A percentile compares a stretch with the other conserved stretches of the same genome.
Conservation (phyloP, 2,888 invertebrate genomes). For the Melanostoma mellinum region DNA sequence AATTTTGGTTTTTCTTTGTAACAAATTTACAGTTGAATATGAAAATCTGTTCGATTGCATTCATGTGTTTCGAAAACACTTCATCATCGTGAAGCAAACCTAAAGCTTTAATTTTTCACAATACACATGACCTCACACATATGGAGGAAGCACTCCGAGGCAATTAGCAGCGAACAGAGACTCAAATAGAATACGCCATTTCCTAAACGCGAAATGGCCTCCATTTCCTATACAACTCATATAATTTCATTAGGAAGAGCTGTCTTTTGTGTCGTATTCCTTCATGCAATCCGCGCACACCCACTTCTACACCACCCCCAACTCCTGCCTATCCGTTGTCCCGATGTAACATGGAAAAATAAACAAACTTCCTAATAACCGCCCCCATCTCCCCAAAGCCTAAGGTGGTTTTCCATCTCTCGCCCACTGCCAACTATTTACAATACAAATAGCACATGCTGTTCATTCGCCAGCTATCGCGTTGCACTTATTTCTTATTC, state of each 20-base stretch:
- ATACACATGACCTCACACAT: conserved; percentile 40
- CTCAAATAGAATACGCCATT: conserved; percentile 47
- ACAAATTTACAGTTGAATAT: too few relatives aligned
- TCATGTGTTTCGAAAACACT: conserved; percentile 20
- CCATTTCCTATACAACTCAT: conserved; percentile 31
- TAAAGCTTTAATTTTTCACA: neutral
- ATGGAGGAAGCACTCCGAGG: conserved; percentile 13
- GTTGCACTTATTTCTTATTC: neutral
- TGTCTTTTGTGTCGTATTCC: conserved; percentile 34
- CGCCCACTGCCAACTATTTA: conserved; percentile 2
- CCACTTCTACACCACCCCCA: neutral
- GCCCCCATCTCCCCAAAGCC: conserved; percentile 12
- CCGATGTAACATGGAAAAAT: conserved; percentile 14
- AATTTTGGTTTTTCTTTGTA: neutral
- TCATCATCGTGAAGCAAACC: neutral
- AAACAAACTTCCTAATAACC: conserved; percentile 24
- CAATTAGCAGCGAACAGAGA: conserved; percentile 16
- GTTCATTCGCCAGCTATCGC: conserved; percentile 18
- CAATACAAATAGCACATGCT: conserved; percentile 48
- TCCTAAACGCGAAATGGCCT: conserved; percentile 52
- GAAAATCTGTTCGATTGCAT: neutral
- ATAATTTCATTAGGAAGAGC: conserved; percentile 46
- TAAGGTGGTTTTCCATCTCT: neutral
- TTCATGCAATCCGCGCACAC: conserved; percentile 33
- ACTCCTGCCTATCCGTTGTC: neutral